Base-by-base conservation (phyloP, 2,797 vertebrate species). In the Danio choprae region DNA sequence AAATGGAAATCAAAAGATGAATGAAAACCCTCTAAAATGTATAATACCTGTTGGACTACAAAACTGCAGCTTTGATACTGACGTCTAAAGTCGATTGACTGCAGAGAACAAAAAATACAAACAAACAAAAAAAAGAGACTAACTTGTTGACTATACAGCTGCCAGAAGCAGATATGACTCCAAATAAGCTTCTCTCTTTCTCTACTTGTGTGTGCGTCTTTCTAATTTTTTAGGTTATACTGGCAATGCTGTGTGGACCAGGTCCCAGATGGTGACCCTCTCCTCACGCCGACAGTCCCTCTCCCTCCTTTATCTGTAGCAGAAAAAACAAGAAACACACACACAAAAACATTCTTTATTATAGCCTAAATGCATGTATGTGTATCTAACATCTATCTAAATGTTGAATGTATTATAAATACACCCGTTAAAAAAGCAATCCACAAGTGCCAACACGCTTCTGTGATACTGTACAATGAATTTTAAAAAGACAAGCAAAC, bases 51-150 rank as follows among this genome's bases (percentile, higher is more conserved):
- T 81, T 84, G 82, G 87, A 72, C 80, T 78, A 76, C 76, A 41
- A 50, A 22, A 79, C 91, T 91, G 91, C 91, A 93, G 90, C 87
- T 88, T 89, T 86, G 91, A 94, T 91, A 91, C 90, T 91, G 88
- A 91, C 84, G 84, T 87, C 90, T 90, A 89, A 91, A 81, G 67
- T 77, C 46, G 87, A 91, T 87, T 86, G 73, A 86, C 86, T 83
- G 67, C 87, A 81, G 82, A 76, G 88, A 90, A 74, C 7, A 86
- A 90, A 84, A 56, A 81, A 90, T 29, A 83, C 20, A 9, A 51
- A 70, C 20, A 89, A 89, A 86, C 77, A 51, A 88, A 46, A n/a
- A 67, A 59, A 6, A 50, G 12, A 72, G 71, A 56, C 43, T 13
- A 77, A 63, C 56, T 62, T 74, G 89, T 91, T 89, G 90, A 90